phyloP scores from a whole-genome alignment of 2,797 vertebrate genomes.

The Coendou prehensilis region DNA sequence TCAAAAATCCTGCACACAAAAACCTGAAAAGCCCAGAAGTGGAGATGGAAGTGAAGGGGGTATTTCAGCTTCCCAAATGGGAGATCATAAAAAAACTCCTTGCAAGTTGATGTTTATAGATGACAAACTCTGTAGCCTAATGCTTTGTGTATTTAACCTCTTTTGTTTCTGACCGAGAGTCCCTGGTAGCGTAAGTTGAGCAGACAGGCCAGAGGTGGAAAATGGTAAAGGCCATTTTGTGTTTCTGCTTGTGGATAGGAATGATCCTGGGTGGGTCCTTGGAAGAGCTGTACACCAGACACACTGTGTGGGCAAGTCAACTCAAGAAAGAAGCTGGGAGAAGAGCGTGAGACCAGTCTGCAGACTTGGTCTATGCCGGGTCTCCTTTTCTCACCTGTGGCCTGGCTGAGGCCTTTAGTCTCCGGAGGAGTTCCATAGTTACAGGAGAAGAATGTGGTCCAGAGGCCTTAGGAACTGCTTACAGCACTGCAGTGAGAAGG shows the following conservation, averaged over 20 bases:
- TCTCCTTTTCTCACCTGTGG: not conserved
- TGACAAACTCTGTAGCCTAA: not conserved
- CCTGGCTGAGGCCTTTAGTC: not conserved
- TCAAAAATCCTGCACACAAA: not conserved
- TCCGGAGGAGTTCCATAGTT: not conserved
- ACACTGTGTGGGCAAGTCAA: not conserved
- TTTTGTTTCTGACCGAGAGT: not conserved
- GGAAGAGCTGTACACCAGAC: not conserved
- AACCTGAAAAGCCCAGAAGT: not conserved
- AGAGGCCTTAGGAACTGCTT: not conserved
- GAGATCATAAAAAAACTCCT: not conserved
- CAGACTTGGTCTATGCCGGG: not conserved
- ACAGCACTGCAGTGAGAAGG: not conserved
- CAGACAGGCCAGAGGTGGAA: not conserved
- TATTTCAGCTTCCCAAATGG: not conserved
- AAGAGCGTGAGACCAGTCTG: not conserved
- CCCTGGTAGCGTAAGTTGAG: not conserved
- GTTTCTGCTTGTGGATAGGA: not conserved
- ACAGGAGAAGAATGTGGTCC: not conserved
- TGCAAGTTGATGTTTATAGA: not conserved
- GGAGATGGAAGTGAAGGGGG: not conserved
- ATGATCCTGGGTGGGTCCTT: not conserved
- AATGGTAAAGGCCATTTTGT: not conserved
- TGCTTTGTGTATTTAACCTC: not conserved
- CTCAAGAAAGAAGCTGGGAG: too few species aligned